phyloP scores from a whole-genome alignment of 2,113 vertebrate species.

The Zosterops japonicus region DNA sequence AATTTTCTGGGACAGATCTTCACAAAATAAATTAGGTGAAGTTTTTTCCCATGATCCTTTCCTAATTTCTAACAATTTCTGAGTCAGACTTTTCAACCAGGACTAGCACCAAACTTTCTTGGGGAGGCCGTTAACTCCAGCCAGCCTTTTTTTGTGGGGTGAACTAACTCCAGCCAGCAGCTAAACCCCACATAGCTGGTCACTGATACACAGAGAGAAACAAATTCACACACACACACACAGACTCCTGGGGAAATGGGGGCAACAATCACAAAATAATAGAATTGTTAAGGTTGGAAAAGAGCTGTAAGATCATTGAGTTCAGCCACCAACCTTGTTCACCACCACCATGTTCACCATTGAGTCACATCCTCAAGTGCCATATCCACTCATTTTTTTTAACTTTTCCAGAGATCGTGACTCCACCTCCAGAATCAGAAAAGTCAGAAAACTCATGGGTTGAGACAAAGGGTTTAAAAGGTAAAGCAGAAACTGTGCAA shows the following conservation, averaged over 20 bases:
- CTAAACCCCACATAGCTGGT: not conserved
- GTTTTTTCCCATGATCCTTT: not conserved
- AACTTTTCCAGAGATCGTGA: not conserved
- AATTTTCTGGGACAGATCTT: not conserved
- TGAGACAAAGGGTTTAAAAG: not conserved
- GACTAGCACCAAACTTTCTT: not conserved
- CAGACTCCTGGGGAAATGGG: not conserved
- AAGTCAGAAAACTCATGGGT: not conserved
- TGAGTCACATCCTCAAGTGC: not conserved
- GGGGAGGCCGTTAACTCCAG: accelerated
- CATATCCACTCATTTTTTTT: not conserved
- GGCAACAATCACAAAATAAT: not conserved
- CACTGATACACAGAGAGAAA: not conserved
- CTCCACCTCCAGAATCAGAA: not conserved
- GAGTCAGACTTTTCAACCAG: not conserved
- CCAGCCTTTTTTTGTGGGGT: accelerated
- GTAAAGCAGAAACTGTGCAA: not conserved
- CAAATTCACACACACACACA: not conserved
- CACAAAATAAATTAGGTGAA: not conserved
- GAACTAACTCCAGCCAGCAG: not conserved
- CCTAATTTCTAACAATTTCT: not conserved
- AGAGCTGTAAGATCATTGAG: not conserved
- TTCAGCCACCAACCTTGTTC: accelerated
- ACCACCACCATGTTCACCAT: not conserved
- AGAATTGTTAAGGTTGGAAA: not conserved